Evolutionary conservation across 2,113 vertebrate species (phyloP), one percentile per base, ranked within the genome.

Genomic region (Toxotes chatareus): DNA sequence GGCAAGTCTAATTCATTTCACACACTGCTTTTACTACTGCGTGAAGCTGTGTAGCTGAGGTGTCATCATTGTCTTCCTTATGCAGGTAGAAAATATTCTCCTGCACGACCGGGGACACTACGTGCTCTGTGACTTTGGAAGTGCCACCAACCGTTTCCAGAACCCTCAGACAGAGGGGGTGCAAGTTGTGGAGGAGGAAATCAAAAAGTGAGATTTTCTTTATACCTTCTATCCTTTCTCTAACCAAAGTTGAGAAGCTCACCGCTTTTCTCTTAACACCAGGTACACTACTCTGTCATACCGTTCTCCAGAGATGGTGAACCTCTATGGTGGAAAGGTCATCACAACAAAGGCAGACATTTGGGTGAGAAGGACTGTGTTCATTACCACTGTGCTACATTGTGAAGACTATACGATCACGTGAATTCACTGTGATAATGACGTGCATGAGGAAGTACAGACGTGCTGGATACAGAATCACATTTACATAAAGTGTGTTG

Each of bases 281-380:
- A 99, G 98, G 94, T 99, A 99, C 88, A 99, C 98, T 2, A 99
- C 98, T 0, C 90, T 99, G n/a, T 99, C 98, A 62, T 99, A 99
- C 76, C 96, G 98, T 62, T 96, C 98, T 56, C 98, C 98, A 61
- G 98, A 99, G 93, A 99, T 99, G 98, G 97, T 99, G 80, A 99
- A 99, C 94, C 95, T 99, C 6, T 99, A 99, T 62, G 96, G 96
- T 49, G 98, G 96, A 85, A 97, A 97, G 88, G 89, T 97, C 84
- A 99, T 99, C 88, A 99, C 97, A 67, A 97, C 97, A n/a, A 99
- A 99, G 89, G 98, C 98, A 64, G 98, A 99, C 84, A 97, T 99
- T 75, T 99, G 98, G 98, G 98, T 99, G 93, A 5, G 97, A 93
- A 47, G 1, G 40, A 40, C 23, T 51, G 8, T 46, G 56, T 61